A percentile compares a stretch with the other conserved stretches of the same genome.
Conservation (phyloP, 2,888 invertebrate genomes). For the Scaptodrosophila latifasciaeformis region DNA sequence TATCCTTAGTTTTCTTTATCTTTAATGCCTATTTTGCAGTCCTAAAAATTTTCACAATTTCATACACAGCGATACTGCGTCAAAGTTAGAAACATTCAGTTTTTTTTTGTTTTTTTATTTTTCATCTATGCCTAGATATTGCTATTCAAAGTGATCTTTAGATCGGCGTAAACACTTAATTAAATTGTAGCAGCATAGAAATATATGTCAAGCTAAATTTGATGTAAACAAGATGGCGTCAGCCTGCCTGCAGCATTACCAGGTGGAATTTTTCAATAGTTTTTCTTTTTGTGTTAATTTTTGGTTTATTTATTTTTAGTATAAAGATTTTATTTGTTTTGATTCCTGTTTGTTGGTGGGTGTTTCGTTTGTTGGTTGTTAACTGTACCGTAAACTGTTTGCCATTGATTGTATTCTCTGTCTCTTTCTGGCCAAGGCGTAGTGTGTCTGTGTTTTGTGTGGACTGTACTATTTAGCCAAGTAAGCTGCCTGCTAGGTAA, state of each 20-base stretch:
- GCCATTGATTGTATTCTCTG: too few relatives aligned
- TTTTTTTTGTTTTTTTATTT: neutral
- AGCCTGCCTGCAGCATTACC: neutral
- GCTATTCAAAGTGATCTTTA: slow-evolving; percentile 2
- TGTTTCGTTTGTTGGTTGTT: too few relatives aligned
- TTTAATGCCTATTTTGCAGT: slow-evolving; percentile 35
- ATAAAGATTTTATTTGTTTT: too few relatives aligned
- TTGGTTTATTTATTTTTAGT: too few relatives aligned
- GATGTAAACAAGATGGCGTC: neutral
- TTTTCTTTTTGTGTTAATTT: too few relatives aligned
- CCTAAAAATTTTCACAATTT: slow-evolving; percentile 27
- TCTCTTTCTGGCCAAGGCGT: too few relatives aligned
- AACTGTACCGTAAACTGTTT: too few relatives aligned
- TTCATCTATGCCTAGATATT: neutral
- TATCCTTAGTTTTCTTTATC: slow-evolving; percentile 15
- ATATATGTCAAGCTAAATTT: neutral
- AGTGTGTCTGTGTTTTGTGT: too few relatives aligned
- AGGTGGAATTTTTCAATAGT: neutral
- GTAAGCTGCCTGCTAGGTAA: too few relatives aligned
- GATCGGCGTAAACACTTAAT: neutral
- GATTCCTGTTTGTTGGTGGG: neutral
- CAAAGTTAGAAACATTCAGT: slow-evolving; percentile 7
- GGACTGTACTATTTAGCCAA: neutral
- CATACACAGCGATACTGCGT: neutral
- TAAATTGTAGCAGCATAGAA: too few relatives aligned